phyloP scores from a whole-genome alignment of 2,113 vertebrate species.

The Pseudolaguvia tuberculata region DNA sequence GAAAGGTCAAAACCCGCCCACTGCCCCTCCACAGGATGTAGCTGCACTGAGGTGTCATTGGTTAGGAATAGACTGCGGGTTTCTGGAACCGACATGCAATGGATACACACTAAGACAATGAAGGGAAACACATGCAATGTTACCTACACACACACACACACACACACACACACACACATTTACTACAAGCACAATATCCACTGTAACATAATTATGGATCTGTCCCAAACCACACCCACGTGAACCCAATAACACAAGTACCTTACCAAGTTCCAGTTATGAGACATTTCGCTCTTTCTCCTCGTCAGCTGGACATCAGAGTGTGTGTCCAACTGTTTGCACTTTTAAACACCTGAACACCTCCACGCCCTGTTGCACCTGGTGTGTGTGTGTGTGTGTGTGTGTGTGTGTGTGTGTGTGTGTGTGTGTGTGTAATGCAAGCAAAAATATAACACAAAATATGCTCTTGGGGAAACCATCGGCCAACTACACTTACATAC shows the following conservation, averaged over 20 bases:
- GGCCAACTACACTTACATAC: not conserved
- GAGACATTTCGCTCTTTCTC: conserved; percentile 5
- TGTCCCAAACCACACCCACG: not conserved
- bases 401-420: no score
- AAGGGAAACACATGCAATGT: not conserved
- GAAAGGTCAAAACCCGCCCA: not conserved
- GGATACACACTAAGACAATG: conserved; percentile 3
- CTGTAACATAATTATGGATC: not conserved
- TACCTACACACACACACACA: not conserved
- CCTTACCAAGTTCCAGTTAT: conserved; percentile 35
- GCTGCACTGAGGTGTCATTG: not conserved
- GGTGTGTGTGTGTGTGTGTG: not conserved
- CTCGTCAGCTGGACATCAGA: conserved; percentile 1
- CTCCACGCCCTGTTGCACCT: not conserved
- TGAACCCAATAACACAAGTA: not conserved
- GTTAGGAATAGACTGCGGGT: not conserved
- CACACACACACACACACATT: not conserved
- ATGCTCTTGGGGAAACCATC: conserved; percentile 11
- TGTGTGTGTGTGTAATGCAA: not conserved
- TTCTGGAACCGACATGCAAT: not conserved
- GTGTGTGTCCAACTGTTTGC: conserved; percentile 5
- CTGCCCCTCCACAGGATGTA: not conserved
- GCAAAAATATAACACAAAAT: conserved; percentile 12
- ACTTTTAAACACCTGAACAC: conserved; percentile 16
- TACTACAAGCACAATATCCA: not conserved